These are phyloP conservation scores for Hypselothyrea guttata DNA, from an alignment of 2,888 invertebrate species.

Conservation along the genomic window DNA sequence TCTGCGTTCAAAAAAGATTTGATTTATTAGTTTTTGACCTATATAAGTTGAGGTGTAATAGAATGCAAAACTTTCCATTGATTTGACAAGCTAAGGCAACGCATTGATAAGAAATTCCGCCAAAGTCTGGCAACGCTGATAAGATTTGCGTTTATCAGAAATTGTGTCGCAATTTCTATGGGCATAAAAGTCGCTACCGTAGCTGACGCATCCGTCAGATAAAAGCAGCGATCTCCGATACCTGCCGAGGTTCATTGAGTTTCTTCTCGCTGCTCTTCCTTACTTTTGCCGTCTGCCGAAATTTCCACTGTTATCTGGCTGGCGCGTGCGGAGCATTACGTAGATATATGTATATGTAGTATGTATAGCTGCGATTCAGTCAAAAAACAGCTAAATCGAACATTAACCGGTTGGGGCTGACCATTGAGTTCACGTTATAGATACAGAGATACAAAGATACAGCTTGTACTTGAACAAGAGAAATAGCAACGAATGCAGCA, in stretches of 20 bases:
- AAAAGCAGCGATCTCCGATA: background rate
- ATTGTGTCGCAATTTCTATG: conserved; percentile 15
- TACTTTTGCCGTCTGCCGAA: conserved; percentile 38
- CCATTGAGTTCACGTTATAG: conserved; percentile 34
- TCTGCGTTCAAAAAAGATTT: no score
- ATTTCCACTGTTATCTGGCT: conserved; percentile 60
- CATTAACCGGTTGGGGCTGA: conserved; percentile 66
- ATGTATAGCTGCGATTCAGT: conserved; percentile 36
- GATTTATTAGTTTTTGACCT: no score
- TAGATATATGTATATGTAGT: no score
- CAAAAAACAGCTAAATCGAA: conserved; percentile 65
- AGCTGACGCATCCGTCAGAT: conserved; percentile 35
- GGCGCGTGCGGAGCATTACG: conserved; percentile 38
- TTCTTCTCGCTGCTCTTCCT: conserved; percentile 13
- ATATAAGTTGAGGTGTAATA: conserved; percentile 47
- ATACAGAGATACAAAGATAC: conserved; percentile 4
- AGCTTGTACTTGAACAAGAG: conserved; percentile 11
- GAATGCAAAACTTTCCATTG: conserved; percentile 57
- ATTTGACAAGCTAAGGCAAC: conserved; percentile 50
- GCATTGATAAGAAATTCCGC: conserved; percentile 45
- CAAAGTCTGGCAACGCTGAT: conserved; percentile 27
- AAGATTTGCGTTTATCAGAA: conserved; percentile 40
- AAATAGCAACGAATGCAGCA: no score
- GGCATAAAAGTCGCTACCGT: conserved; percentile 33
- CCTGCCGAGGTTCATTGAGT: conserved; percentile 16